Evolutionary conservation across 2,888 invertebrate species (phyloP), one percentile per base, ranked within the genome.

Genomic region (Nymphalis polychloros): DNA sequence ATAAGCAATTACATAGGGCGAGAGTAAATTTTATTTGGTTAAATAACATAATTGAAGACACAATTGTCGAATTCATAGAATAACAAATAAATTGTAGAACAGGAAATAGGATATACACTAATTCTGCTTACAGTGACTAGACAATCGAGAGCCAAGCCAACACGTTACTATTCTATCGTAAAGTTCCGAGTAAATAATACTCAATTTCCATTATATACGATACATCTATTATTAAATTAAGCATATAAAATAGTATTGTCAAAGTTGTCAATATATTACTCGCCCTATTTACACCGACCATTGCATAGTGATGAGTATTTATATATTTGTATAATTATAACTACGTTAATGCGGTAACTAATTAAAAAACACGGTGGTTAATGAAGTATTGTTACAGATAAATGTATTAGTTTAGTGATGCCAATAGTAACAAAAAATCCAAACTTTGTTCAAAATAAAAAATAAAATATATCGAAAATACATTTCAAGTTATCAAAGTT

Each of bases 181-280:
- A 63, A 60, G 70, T 68, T 65, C 61, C 61, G 49, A 63, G 59
- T 59, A 59, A 8, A 62, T 48, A 63, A 57, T 63, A 68, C 65
- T 70, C 49, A 64, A 64, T 63, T 68, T 64, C 53, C 52, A 57
- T 64, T 68, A 64, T 72, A 60, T 67, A 48, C 60, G 55, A 66
- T 72, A 69, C 63, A 72, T 70, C 73, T 77, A 71, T 72, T 70
- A 74, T 71, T 69, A 83, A 85, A 86, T 84, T 86, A 89, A 86
- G 84, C 86, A 87, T 88, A 84, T 78, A 83, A 79, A 83, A 84
- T 81, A 83, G 88, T 90, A 90, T 90, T 92, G 92, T 92, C 92
- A 90, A 82, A 76, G 86, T 90, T 89, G 81, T 84, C 85, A 79
- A 86, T 77, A 73, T 85, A 81, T 76, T 81, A 86, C 92, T 92